Conservation (phyloP, 37 sponge, comb jelly and placozoan species). For the Spongilla lacustris region DNA sequence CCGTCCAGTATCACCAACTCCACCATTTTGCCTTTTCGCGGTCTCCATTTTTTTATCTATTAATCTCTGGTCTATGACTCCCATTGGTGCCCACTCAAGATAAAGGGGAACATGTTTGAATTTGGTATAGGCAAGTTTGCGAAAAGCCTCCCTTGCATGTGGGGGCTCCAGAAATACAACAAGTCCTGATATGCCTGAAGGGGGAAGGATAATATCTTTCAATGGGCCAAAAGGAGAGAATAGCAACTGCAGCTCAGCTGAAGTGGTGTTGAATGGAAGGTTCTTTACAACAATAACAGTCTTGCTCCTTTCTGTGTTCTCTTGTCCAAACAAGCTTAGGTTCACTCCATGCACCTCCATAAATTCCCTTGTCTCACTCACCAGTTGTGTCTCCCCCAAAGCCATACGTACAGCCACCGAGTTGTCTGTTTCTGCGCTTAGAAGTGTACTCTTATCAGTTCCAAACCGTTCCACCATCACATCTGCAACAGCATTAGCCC, state of each 20-base stretch:
- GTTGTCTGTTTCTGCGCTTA: conserved; percentile 55
- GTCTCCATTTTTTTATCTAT: background rate
- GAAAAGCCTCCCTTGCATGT: conserved; percentile 85
- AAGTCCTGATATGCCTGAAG: conserved; percentile 90
- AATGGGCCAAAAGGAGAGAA: conserved; percentile 87
- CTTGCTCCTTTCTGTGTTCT: conserved; percentile 75
- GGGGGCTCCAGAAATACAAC: conserved; percentile 77
- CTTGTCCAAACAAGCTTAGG: conserved; percentile 71
- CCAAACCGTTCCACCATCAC: conserved; percentile 75
- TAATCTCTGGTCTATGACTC: conserved; percentile 33
- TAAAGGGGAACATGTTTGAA: conserved; percentile 94
- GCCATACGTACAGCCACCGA: conserved; percentile 93
- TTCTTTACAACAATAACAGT: conserved; percentile 91
- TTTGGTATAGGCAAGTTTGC: conserved; percentile 84
- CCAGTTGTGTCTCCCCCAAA: conserved; percentile 93
- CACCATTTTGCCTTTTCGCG: background rate
- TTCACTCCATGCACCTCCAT: conserved; percentile 83
- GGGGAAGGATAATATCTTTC: conserved; percentile 78
- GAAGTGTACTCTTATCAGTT: conserved; percentile 73
- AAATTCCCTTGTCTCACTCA: conserved; percentile 87
- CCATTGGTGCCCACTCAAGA: conserved; percentile 96
- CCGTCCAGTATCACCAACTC: conserved; percentile 11
- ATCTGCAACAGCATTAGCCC: conserved; percentile 90
- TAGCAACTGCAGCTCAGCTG: conserved; percentile 63
- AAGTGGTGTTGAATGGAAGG: conserved; percentile 79